Conservation (phyloP, 2,113 vertebrate species). For the Mesitornis unicolor region DNA sequence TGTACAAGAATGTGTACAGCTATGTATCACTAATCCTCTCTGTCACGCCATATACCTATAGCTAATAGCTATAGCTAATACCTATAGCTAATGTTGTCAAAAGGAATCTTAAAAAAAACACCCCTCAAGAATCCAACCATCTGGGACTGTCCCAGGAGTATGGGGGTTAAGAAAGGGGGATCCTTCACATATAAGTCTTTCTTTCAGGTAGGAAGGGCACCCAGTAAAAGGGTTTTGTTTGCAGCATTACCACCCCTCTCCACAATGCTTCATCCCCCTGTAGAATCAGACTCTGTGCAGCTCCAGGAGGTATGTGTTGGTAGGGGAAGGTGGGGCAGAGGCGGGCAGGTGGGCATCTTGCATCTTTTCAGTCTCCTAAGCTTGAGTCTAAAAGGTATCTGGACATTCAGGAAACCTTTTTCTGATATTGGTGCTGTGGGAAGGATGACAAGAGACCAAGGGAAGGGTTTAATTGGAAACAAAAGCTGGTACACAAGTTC, state of each 20-base stretch:
- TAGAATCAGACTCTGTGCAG: background rate
- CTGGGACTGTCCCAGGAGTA: background rate
- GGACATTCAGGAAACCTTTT: background rate
- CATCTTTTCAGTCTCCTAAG: background rate
- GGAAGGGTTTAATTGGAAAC: background rate
- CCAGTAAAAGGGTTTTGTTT: background rate
- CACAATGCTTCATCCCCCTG: accelerated
- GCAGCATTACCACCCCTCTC: background rate
- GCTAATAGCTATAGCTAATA: too few relatives aligned
- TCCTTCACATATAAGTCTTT: background rate
- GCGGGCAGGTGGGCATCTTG: background rate
- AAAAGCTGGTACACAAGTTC: background rate
- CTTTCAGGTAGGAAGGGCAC: background rate
- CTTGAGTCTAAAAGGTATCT: background rate
- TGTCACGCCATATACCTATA: background rate
- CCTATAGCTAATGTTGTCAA: background rate
- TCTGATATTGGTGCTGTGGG: background rate
- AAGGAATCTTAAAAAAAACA: background rate
- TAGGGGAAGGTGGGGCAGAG: background rate
- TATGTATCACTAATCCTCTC: background rate
- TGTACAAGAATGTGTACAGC: background rate
- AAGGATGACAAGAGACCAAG: background rate
- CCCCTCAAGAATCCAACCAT: background rate
- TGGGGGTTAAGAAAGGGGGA: background rate
- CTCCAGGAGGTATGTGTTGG: background rate